Base-by-base conservation (phyloP, 1,140 invertebrate species). In the Episyrphus balteatus region DNA sequence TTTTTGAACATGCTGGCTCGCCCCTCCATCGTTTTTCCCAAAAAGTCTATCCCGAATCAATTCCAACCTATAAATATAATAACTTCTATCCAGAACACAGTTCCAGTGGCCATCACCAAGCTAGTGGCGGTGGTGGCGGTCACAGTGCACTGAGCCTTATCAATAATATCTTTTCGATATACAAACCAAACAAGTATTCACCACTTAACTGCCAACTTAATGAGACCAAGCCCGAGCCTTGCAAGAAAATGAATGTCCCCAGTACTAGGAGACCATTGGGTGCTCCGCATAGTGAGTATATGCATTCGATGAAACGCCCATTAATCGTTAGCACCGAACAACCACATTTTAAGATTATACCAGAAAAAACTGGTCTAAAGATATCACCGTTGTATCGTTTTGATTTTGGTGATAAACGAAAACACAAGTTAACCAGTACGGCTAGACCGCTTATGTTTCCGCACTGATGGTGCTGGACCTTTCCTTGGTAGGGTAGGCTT, bases 321-420 rank as follows among this genome's bases (percentile, higher is more conserved):
- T 51, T 75, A 42, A 56, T 68, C 48, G 55, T 74, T n/a, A 69
- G 55, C 42, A 57, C 58, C 42, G 64, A 66, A 44, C 59, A 69
- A 50, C 64, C 73, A 15, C 72, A 73, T 53, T 73, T 74, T 36
- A 70, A 74, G 54, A 71, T 75, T 13, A 65, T 74, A 21, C 70
- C 72, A 12, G 69, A 71, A 50, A 73, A 69, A 57, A 72, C 70
- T 21, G 72, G 72, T 9, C 58, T 74, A 3, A 72, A 69, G 54
- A 73, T 73, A 38, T 72, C 72, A 37, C 71, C 73, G 7, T 59
- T 75, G 48, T 67, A 74, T 42, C 51, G 55, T 30, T 68, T 60
- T 40, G 62, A 66, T 38, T 41, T 45, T 19, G 55, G 55, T 18
- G 62, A 58, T 7, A 59, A 46, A 44, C 56, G 55, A 26, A 63